Percentiles rank a stretch among this genome's conserved stretches.
phyloP scores from a whole-genome alignment of 2,113 vertebrate genomes.

The Thalassarche chlororhynchos region DNA sequence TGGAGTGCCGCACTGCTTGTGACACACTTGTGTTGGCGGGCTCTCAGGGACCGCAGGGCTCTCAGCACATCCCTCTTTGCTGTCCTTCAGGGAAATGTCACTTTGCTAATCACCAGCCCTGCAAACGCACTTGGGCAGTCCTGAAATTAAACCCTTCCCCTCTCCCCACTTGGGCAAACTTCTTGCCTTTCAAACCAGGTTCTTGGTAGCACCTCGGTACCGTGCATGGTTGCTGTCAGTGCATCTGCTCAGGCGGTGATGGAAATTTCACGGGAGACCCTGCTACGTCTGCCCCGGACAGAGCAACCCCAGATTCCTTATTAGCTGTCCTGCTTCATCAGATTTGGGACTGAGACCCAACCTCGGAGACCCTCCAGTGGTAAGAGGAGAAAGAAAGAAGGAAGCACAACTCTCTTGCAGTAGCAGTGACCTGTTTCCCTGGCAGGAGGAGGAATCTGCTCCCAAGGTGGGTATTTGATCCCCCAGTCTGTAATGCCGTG shows the following conservation, averaged over 20 bases:
- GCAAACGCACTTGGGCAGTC: background rate
- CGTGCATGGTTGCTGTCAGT: accelerated
- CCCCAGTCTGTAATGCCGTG: accelerated
- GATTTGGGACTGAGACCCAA: background rate
- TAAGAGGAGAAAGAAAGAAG: background rate
- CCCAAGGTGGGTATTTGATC: background rate
- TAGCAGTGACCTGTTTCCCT: background rate
- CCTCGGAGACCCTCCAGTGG: background rate
- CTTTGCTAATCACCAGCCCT: background rate
- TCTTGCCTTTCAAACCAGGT: background rate
- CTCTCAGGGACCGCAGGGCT: background rate
- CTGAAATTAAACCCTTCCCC: background rate
- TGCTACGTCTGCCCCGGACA: background rate
- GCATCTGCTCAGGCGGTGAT: background rate
- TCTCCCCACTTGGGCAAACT: background rate
- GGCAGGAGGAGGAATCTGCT: background rate
- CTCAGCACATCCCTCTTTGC: background rate
- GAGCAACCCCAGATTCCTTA: background rate
- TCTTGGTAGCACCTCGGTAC: background rate
- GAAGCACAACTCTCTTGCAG: background rate
- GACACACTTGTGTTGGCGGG: background rate
- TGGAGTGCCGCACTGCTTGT: background rate
- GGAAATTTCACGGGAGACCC: background rate
- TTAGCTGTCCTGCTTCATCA: background rate
- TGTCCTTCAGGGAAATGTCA: background rate